phyloP scores from a whole-genome alignment of 23 tunicate species.

The Trididemnum nubilum region DNA sequence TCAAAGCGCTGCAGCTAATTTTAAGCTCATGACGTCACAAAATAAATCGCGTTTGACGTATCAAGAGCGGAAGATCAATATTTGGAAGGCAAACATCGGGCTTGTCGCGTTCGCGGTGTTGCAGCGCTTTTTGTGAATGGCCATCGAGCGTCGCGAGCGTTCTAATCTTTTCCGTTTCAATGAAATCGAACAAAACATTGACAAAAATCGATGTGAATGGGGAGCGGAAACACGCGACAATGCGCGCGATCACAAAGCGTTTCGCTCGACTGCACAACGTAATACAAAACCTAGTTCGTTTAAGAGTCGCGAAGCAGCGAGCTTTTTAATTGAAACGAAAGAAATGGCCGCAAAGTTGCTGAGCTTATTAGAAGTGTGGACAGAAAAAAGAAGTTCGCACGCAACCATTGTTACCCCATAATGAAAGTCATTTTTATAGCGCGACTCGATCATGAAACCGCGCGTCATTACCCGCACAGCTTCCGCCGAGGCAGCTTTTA shows the following conservation, averaged over 20 bases:
- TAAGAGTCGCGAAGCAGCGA: background rate
- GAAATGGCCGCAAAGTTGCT: background rate
- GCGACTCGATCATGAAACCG: background rate
- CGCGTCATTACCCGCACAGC: too few relatives aligned
- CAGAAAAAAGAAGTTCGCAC: constrained; percentile 3
- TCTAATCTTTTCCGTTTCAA: background rate
- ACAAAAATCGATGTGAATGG: background rate
- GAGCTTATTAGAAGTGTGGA: too few relatives aligned
- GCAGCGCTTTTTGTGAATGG: constrained; percentile 30
- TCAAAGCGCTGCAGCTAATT: background rate
- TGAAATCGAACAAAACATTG: background rate
- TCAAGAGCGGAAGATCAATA: constrained; percentile 24
- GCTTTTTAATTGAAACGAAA: background rate
- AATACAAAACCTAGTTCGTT: too few relatives aligned
- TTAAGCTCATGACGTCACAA: constrained; percentile 21
- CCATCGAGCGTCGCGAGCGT: background rate
- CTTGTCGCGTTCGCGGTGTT: background rate
- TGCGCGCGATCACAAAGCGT: background rate
- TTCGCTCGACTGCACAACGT: background rate
- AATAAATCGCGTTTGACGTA: constrained; percentile 24
- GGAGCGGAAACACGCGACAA: constrained; percentile 10
- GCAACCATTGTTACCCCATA: constrained; percentile 24
- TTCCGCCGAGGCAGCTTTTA: too few relatives aligned
- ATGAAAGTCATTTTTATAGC: constrained; percentile 19
- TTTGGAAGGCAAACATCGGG: background rate